Conservation (phyloP, 2,888 invertebrate species). For the Rhingia rostrata region DNA sequence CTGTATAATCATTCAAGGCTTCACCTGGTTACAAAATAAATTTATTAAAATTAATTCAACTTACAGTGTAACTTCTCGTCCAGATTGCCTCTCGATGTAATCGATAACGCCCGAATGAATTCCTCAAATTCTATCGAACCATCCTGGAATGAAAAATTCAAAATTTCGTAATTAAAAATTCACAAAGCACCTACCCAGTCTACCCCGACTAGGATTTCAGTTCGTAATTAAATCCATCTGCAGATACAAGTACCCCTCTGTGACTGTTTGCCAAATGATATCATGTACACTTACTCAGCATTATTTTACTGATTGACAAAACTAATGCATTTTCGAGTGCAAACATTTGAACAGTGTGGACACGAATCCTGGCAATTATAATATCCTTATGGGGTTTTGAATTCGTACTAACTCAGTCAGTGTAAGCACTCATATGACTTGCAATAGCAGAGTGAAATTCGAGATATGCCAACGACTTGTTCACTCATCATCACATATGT, state of each 20-base stretch:
- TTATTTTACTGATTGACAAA: conserved; percentile 48
- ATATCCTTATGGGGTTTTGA: neutral
- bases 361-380: neutral
- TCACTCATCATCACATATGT: neutral
- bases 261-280: conserved; percentile 4
- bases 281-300: neutral
- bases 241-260: too few species aligned
- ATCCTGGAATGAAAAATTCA: conserved; percentile 87
- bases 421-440: neutral
- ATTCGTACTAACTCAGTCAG: neutral
- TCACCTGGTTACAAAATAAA: neutral
- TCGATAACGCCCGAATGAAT: conserved; percentile 98
- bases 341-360: neutral
- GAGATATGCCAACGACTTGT: conserved; percentile 29
- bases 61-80: conserved; percentile 99
- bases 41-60: conserved; percentile 81
- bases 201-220: neutral
- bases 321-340: conserved; percentile 44
- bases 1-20: neutral
- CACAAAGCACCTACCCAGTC: conserved; percentile 3
- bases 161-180: conserved; percentile 38
- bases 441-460: conserved; percentile 19
- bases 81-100: conserved; percentile 98
- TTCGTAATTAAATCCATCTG: neutral
- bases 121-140: conserved; percentile 99